These are phyloP conservation scores for Drosophila aldrichi DNA, from an alignment of 2,888 invertebrate genomes.

Conservation along the genomic window DNA sequence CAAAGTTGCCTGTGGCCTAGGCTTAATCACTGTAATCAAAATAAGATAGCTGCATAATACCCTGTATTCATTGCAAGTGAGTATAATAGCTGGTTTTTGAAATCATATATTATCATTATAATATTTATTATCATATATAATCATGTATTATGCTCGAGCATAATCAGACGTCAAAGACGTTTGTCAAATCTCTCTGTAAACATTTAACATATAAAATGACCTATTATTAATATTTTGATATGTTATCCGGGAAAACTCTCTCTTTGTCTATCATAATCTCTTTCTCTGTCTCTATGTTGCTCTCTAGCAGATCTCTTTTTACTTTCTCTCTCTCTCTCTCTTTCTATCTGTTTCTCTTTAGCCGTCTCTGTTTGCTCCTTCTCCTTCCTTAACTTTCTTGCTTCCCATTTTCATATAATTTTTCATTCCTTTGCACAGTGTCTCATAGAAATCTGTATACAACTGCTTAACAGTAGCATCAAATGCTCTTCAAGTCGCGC, in stretches of 20 bases:
- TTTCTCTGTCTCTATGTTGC: not conserved
- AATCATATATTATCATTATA: not conserved
- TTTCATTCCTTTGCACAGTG: conserved; percentile 22
- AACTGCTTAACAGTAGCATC: conserved; percentile 35
- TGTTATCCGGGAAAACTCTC: not conserved
- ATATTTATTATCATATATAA: too few relatives aligned
- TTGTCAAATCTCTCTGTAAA: not conserved
- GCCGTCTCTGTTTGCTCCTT: not conserved
- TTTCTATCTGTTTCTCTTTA: not conserved
- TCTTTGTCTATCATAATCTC: not conserved
- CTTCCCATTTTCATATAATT: not conserved
- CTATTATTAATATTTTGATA: not conserved
- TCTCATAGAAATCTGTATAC: conserved; percentile 43
- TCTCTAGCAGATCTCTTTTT: too few relatives aligned
- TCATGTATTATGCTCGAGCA: not conserved
- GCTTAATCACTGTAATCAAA: conserved; percentile 8
- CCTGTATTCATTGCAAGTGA: not conserved
- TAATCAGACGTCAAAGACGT: not conserved
- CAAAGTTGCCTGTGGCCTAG: conserved; percentile 10
- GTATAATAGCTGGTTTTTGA: not conserved
- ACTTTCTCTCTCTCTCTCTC: not conserved
- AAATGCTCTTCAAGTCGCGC: conserved; percentile 21
- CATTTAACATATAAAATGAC: not conserved
- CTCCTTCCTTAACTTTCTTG: not conserved
- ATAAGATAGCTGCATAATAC: not conserved